Percentiles rank a stretch among this genome's conserved stretches.
These are phyloP conservation scores for Bergia puertoricense DNA, from an alignment of 92 coral and sea anemone genomes.

Conservation along the genomic window DNA sequence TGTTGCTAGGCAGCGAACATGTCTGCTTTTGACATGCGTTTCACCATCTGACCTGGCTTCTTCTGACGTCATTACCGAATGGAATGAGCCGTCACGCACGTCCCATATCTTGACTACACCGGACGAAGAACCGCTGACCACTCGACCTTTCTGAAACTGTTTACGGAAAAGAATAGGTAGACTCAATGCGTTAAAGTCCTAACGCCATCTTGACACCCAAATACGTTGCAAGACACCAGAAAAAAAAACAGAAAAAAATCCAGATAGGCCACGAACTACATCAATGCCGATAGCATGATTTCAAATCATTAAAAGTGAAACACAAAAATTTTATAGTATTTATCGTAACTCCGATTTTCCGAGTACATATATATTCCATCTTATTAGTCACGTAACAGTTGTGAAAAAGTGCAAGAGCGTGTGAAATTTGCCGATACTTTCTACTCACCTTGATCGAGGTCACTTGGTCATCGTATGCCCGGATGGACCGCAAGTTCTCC, in stretches of 20 bases:
- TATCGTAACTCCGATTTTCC: neutral
- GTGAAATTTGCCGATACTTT: neutral
- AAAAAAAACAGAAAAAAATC: no score
- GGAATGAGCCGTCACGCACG: slow-evolving; percentile 80
- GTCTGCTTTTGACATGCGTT: slow-evolving; percentile 64
- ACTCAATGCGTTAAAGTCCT: neutral
- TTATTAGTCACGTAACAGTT: no score
- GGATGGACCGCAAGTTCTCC: slow-evolving; percentile 71
- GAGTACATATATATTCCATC: neutral
- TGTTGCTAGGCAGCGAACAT: slow-evolving; percentile 90
- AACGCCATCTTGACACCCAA: no score
- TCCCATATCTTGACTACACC: slow-evolving; percentile 99
- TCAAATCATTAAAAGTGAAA: no score
- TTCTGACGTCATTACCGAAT: slow-evolving; percentile 76
- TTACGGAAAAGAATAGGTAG: neutral
- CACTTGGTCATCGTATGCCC: slow-evolving; percentile 75
- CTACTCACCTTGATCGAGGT: slow-evolving; percentile 86
- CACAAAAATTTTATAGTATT: no score
- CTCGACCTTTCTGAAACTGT: slow-evolving; percentile 53
- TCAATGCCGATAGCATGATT: no score
- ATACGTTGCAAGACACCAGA: no score
- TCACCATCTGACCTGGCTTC: slow-evolving; percentile 47
- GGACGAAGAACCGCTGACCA: slow-evolving; percentile 87
- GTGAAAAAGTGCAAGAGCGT: no score
- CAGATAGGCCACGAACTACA: no score